Conservation (phyloP, 2,113 vertebrate species). For the Varanus komodoensis region DNA sequence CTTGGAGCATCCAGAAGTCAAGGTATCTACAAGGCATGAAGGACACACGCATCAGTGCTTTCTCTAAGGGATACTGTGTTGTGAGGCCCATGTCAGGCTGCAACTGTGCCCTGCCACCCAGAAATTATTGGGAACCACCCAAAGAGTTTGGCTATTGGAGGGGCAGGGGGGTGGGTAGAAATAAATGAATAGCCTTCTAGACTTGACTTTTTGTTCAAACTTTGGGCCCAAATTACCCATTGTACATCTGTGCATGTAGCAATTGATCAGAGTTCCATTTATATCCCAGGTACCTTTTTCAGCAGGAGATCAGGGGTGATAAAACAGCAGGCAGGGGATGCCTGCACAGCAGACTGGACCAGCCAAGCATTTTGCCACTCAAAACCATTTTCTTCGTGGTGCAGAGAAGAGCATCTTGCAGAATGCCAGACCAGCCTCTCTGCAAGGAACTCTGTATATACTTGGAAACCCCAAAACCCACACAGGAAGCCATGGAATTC, state of each 20-base stretch:
- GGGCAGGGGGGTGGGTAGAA: too few relatives aligned
- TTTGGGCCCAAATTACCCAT: neutral
- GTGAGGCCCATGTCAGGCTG: neutral
- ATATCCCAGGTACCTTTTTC: neutral
- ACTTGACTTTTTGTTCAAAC: neutral
- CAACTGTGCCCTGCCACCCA: neutral
- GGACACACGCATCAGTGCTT: neutral
- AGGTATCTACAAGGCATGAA: neutral
- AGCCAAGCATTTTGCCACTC: neutral
- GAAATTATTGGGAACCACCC: too few relatives aligned
- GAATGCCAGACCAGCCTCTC: too few relatives aligned
- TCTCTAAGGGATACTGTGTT: neutral
- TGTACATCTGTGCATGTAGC: too few relatives aligned
- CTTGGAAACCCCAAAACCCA: too few relatives aligned
- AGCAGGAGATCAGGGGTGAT: neutral
- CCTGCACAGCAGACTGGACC: too few relatives aligned
- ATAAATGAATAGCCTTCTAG: neutral
- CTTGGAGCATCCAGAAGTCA: conserved; percentile 12
- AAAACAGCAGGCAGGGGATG: too few relatives aligned
- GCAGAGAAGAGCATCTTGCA: neutral
- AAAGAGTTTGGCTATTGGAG: too few relatives aligned
- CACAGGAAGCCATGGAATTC: too few relatives aligned
- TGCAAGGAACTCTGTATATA: too few relatives aligned
- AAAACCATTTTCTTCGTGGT: neutral
- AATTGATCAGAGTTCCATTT: too few relatives aligned